Evolutionary conservation across 2,797 vertebrate species (phyloP), one percentile per base, ranked within the genome.

Genomic region (Perodicticus potto): DNA sequence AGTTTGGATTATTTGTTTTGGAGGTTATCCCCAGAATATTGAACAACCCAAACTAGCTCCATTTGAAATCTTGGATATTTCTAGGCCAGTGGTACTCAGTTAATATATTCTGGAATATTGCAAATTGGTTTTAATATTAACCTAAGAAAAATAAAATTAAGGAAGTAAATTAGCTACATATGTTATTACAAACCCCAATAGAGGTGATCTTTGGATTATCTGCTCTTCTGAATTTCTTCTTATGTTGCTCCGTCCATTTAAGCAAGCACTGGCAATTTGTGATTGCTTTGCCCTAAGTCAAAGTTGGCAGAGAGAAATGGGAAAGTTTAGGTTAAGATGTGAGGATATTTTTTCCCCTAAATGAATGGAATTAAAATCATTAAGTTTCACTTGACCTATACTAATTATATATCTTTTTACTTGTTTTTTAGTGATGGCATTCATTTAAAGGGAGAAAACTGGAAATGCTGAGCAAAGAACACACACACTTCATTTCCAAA

Each of bases 351-450:
- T 23, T 43, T 16, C 49, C 0, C 10, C 59, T 27, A 87, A 96
- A 87, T 92, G 55, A 94, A 94, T 92, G 91, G 43, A 95, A 73
- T 97, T 94, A 80, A 94, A 95, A 73, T 90, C 72, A 74, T 67
- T 84, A 93, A 86, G 37, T 29, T 93, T 96, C 37, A 40, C 49
- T 95, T 94, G 94, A 92, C 86, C 80, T n/a, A 55, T 17, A 69
- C n/a, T 7, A 8, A 76, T 49, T 72, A 22, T 83, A 57, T 17
- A 73, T 92, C 57, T 91, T 63, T 86, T 70, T 70, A 3, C 19
- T 69, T 34, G 16, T 22, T 55, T 63, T 77, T 85, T 72, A 17
- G 81, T 67, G 63, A 85, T 92, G 34, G 65, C 37, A 67, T 95
- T 73, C 27, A 59, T 83, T 80, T 96, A 92, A 93, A 95, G 87